Evolutionary conservation across 92 coral and sea anemone genomes (phyloP).

Genomic region (Parazoanthus swiftii): DNA sequence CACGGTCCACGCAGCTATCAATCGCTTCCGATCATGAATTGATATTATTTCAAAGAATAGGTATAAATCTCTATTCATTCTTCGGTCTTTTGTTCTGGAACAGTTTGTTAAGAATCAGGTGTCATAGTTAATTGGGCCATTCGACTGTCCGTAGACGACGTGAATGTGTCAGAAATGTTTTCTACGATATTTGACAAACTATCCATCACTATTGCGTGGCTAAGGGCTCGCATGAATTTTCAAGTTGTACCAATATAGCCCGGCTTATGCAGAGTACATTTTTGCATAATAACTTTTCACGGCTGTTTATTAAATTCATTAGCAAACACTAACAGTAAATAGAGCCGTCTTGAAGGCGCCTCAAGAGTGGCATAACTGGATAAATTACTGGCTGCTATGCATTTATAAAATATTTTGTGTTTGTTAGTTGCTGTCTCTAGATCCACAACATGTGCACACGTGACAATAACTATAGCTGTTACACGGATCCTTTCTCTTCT

Average conservation of each 20-base stretch:
- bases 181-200: background rate
- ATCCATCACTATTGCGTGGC: constrained; percentile 24
- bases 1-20: background rate
- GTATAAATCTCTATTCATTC: constrained; percentile 30
- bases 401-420: constrained; percentile 14
- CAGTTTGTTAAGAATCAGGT: constrained; percentile 36
- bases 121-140: constrained; percentile 30
- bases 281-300: constrained; percentile 18
- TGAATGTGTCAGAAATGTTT: background rate
- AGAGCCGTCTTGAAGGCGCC: constrained; percentile 78
- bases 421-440: no score
- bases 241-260: constrained; percentile 19
- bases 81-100: constrained; percentile 14
- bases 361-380: constrained; percentile 50
- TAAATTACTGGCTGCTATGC: constrained; percentile 35
- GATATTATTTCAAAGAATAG: constrained; percentile 17
- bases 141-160: background rate
- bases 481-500: background rate
- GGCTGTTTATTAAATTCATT: constrained; percentile 61
- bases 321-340: constrained; percentile 59
- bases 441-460: constrained; percentile 10
- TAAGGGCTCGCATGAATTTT: background rate
- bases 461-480: background rate
- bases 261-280: background rate
- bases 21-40: constrained; percentile 19